Evolutionary conservation across 2,888 invertebrate species (phyloP).

Genomic region (Acleris holmiana): DNA sequence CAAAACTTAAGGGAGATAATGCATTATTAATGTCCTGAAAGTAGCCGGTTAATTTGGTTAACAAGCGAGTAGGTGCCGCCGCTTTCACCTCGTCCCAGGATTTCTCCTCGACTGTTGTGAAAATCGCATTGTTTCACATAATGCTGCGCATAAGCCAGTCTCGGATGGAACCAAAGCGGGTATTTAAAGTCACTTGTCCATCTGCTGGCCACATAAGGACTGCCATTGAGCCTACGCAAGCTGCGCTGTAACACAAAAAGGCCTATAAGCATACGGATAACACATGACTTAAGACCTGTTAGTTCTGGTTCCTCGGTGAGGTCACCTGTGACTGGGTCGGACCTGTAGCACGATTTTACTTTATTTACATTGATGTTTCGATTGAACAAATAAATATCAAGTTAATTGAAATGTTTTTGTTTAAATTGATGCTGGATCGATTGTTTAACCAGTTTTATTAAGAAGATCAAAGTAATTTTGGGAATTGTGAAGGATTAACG

Average conservation of each 20-base stretch:
- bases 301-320: conserved; percentile 25
- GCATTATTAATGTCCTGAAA: not conserved
- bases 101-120: conserved; percentile 28
- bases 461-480: not conserved
- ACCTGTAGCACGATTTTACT: conserved; percentile 24
- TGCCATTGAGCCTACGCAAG: conserved; percentile 71
- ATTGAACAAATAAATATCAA: conserved; percentile 23
- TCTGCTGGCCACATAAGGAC: conserved; percentile 62
- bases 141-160: conserved; percentile 24
- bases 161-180: conserved; percentile 49
- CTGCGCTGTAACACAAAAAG: conserved; percentile 4
- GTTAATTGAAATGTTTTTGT: conserved; percentile 19
- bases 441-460: not conserved
- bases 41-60: not conserved
- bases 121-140: conserved; percentile 33
- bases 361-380: conserved; percentile 33
- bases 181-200: conserved; percentile 64
- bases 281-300: conserved; percentile 14
- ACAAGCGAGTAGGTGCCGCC: not conserved
- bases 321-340: conserved; percentile 34
- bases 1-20: no score
- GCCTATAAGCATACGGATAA: conserved; percentile 12
- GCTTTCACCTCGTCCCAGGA: conserved; percentile 21
- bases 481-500: no score
- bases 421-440: not conserved